Base-by-base conservation (phyloP, 2,113 vertebrate genomes). In the Hyperoodon ampullatus region DNA sequence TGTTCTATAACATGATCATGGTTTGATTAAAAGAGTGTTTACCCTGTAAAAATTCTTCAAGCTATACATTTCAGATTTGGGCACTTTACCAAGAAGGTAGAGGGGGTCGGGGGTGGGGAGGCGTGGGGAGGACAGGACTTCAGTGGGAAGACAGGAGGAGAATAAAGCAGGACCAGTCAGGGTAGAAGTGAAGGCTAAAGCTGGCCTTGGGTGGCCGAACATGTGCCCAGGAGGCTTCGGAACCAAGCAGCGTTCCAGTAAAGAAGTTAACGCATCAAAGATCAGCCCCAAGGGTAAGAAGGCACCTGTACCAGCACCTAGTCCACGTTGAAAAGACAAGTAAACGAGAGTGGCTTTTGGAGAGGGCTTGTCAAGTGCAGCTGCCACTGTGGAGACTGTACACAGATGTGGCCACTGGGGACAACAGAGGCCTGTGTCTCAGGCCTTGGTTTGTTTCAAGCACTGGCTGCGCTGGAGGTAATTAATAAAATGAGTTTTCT, bases 331-430 rank as follows among this genome's bases (percentile, higher is more conserved):
- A 84, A 65, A 68, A 28, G 50, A 81, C 21, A 61, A 55, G 14
- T n/a, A 65, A 78, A 13, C 3, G 23, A 23, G 50, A 71, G 19
- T 16, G 28, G 61, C 50, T 68, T 83, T 82, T 23, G 61, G 13
- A 65, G 19, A 30, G 1, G 21, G 50, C 9, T 53, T 60, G 2
- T 12, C 4, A 23, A 16, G 21, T 8, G 3, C 21, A 26, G 47
- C 14, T n/a, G 77, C 80, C 24, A 4, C 33, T 14, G 13, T 0
- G 0, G n/a, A 15, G 24, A 15, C 23, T 9, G 1, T 23, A 8
- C 58, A 33, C 50, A 28, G 47, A n/a, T 5, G 18, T 2, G 35
- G 55, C n/a, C 39, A 7, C 30, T 19, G 13, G 47, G 55, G 66
- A 44, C 5, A 1, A 35, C 8, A 39, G 47, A 60, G 10, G n/a